phyloP scores from a whole-genome alignment of 2,797 vertebrate genomes.

The Fundulus diaphanus region DNA sequence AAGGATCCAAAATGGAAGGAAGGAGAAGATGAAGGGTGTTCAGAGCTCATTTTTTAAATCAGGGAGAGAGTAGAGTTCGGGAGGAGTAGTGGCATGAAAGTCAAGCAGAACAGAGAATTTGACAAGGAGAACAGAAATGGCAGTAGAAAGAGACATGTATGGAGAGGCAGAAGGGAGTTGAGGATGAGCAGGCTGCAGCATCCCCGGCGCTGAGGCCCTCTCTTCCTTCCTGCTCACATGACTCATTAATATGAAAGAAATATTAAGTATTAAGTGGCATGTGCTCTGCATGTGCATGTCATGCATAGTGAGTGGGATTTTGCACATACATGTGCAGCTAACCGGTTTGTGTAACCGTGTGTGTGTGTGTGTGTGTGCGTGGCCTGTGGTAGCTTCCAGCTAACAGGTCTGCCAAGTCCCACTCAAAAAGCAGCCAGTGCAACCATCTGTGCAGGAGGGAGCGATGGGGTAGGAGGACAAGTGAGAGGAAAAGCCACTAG shows the following conservation, averaged over 20 bases:
- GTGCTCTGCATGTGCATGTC: conserved; percentile 32
- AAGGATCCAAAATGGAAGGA: conserved; percentile 63
- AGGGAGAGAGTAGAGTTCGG: conserved; percentile 28
- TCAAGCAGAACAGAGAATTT: conserved; percentile 51
- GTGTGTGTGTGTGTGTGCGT: conserved; percentile 30
- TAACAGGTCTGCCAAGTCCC: conserved; percentile 47
- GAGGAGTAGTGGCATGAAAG: conserved; percentile 39
- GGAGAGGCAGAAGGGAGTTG: conserved; percentile 36
- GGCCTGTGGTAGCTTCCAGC: conserved; percentile 35
- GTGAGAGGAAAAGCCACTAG: conserved; percentile 36
- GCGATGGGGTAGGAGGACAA: conserved; percentile 39
- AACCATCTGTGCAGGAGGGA: conserved; percentile 59
- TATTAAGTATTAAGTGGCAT: conserved; percentile 16
- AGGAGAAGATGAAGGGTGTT: conserved; percentile 32
- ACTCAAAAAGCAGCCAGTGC: conserved; percentile 60
- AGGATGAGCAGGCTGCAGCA: conserved; percentile 30
- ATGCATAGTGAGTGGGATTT: conserved; percentile 11
- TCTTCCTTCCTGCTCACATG: conserved; percentile 23
- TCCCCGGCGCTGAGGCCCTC: conserved; percentile 38
- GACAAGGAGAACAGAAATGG: conserved; percentile 66
- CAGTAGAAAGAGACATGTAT: conserved; percentile 56
- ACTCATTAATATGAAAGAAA: conserved; percentile 33
- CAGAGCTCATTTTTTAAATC: conserved; percentile 54
- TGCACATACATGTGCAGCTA: conserved; percentile 20
- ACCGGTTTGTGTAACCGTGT: conserved; percentile 6